Percentiles rank a stretch among this genome's conserved stretches.
These are phyloP conservation scores for Gari tellinella DNA, from an alignment of 2,888 invertebrate genomes.

Conservation along the genomic window DNA sequence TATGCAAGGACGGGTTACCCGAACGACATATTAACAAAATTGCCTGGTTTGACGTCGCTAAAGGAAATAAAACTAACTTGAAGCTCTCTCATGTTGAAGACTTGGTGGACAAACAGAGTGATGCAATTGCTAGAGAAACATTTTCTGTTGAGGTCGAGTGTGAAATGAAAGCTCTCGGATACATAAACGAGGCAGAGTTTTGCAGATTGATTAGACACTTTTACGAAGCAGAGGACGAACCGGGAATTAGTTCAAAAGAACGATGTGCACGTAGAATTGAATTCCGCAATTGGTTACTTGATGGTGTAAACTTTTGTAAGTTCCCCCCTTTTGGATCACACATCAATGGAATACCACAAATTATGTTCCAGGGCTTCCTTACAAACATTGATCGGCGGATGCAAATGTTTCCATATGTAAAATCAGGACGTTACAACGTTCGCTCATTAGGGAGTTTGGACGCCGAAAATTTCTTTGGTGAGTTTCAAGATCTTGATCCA, in stretches of 20 bases:
- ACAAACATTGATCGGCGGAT: conserved; percentile 43
- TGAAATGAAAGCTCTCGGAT: background rate
- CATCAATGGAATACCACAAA: conserved; percentile 34
- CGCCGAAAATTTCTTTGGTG: conserved; percentile 38
- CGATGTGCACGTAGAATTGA: conserved; percentile 27
- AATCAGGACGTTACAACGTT: conserved; percentile 33
- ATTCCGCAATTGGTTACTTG: conserved; percentile 28
- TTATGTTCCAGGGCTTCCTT: conserved; percentile 45
- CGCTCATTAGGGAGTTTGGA: conserved; percentile 45
- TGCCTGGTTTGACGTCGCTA: conserved; percentile 37
- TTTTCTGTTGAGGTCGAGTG: conserved; percentile 25
- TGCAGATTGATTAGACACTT: conserved; percentile 29
- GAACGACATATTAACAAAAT: conserved; percentile 18
- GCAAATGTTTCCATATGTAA: conserved; percentile 35
- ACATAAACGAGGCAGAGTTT: conserved; percentile 22
- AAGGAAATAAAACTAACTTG: conserved; percentile 15
- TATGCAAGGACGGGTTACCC: conserved; percentile 35
- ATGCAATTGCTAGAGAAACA: conserved; percentile 25
- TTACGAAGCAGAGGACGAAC: conserved; percentile 36
- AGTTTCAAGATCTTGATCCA: conserved; percentile 49
- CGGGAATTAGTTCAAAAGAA: conserved; percentile 25
- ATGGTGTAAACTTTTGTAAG: conserved; percentile 27
- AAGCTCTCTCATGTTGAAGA: conserved; percentile 40
- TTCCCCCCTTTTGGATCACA: conserved; percentile 44
- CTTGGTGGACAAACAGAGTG: conserved; percentile 43